phyloP scores from a whole-genome alignment of 2,113 vertebrate genomes.

The Pterocles burchelli region DNA sequence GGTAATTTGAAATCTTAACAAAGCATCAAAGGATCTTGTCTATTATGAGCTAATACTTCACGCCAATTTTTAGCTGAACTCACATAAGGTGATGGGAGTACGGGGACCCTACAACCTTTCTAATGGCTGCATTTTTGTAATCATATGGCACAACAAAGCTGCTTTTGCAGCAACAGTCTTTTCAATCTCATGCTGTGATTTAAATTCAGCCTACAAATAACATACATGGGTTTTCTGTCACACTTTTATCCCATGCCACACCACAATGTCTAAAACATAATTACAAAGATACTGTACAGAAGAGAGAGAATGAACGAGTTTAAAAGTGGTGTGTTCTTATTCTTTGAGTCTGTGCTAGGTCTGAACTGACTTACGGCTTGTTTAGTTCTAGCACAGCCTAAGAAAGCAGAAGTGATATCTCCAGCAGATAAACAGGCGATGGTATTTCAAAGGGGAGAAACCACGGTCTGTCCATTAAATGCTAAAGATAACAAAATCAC shows the following conservation, averaged over 20 bases:
- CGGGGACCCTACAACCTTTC: neutral
- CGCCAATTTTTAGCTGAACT: slow-evolving; percentile 18
- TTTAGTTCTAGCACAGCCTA: neutral
- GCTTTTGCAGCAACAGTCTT: neutral
- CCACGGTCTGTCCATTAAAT: neutral
- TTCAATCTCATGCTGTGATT: neutral
- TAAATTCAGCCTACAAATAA: neutral
- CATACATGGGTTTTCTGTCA: neutral
- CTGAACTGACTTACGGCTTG: neutral
- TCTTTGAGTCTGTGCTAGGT: neutral
- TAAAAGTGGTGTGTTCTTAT: neutral
- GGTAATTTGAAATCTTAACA: slow-evolving; percentile 19
- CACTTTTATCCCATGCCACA: neutral
- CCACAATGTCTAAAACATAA: neutral
- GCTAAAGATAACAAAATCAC: neutral
- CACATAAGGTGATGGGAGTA: neutral
- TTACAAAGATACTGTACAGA: neutral
- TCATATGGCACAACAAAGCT: neutral
- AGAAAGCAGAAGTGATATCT: neutral
- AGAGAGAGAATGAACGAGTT: neutral
- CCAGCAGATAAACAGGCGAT: neutral
- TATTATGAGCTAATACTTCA: neutral
- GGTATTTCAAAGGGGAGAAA: no score
- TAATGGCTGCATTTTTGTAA: neutral
- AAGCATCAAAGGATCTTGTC: neutral